Percentiles rank a stretch among this genome's conserved stretches.
Conservation (phyloP, 2,797 vertebrate genomes). For the Lepus oiostolus region DNA sequence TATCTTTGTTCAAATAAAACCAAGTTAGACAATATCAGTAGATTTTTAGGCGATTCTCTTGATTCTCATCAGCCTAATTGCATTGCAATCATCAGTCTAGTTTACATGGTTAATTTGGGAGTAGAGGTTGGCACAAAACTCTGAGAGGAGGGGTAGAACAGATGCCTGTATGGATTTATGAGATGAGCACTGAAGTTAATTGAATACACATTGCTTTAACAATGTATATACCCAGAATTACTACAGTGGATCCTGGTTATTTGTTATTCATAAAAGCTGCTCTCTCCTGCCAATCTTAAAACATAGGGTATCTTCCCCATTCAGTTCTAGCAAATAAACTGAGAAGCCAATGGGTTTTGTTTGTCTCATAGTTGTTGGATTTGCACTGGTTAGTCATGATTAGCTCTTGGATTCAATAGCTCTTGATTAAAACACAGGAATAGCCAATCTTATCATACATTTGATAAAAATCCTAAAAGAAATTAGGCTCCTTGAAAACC, state of each 20-base stretch:
- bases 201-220: background rate
- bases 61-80: slow-evolving; percentile 79
- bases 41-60: background rate
- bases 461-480: slow-evolving; percentile 1
- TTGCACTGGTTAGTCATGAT: background rate
- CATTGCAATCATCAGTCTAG: slow-evolving; percentile 43
- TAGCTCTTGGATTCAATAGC: background rate
- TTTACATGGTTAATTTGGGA: slow-evolving; percentile 62
- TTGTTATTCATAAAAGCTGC: background rate
- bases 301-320: background rate
- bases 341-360: background rate
- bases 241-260: background rate
- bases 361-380: slow-evolving; percentile 33
- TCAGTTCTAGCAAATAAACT: slow-evolving; percentile 38
- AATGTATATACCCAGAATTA: background rate
- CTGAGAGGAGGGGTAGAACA: slow-evolving; percentile 60
- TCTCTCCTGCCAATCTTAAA: background rate
- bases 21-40: slow-evolving; percentile 63
- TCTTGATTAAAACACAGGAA: slow-evolving; percentile 24
- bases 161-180: slow-evolving; percentile 72
- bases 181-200: slow-evolving; percentile 31
- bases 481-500: background rate
- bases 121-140: background rate
- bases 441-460: background rate
- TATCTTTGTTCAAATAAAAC: slow-evolving; percentile 58